Evolutionary conservation across 2,888 invertebrate species (phyloP), one percentile per base, ranked within the genome.

Genomic region (Orthosia cruda): DNA sequence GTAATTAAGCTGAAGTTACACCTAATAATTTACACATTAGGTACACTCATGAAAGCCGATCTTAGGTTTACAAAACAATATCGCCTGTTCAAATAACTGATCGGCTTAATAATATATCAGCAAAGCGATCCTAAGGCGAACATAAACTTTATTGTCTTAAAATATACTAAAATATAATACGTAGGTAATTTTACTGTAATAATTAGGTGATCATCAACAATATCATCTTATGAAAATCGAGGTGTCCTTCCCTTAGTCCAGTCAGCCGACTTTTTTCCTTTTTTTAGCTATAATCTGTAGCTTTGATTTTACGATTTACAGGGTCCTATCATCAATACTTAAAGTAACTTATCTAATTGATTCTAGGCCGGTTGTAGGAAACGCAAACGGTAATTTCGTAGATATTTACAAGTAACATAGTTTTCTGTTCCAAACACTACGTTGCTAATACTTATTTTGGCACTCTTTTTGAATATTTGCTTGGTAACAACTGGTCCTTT

Each of bases 161-260:
- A 84, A 81, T 67, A 86, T 84, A 85, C 71, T 74, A 75, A 86
- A 80, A 32, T 32, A 32, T 69, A 64, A 74, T 77, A 59, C 18
- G n/a, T 76, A 59, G 13, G n/a, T 76, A 55, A 66, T 74, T 58
- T 77, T 55, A 79, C 3, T 49, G 11, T 72, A 61, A 58, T 40
- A 20, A n/a, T 45, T 45, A 45, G 15, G 59, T 40, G 45, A 59
- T 52, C 23, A 63, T 50, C 26, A 61, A 69, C 54, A 26, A 63
- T 32, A 58, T 62, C 50, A 65, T 80, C 69, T 80, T 70, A 71
- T 76, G 79, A 89, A 88, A 88, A 88, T 87, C 87, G 86, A 86
- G 87, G 88, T 87, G 87, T 78, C 86, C 85, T 85, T 83, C 61
- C 52, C 71, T 40, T 63, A 64, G 80, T 71, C 79, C 77, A 63